phyloP scores from a whole-genome alignment of 2,888 invertebrate genomes.

The Eupeodes luniger region DNA sequence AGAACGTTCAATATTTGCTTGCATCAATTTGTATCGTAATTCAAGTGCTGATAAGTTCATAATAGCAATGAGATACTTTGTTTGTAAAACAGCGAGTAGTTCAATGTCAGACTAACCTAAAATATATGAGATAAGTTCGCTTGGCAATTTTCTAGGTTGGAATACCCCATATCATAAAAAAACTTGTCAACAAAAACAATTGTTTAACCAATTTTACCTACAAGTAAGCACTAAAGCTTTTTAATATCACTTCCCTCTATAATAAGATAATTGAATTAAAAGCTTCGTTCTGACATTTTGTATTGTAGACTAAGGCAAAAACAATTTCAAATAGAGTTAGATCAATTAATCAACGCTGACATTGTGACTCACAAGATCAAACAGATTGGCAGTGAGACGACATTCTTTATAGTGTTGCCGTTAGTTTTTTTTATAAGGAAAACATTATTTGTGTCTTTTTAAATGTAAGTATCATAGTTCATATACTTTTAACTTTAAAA shows the following conservation, averaged over 20 bases:
- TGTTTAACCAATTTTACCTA: too few species aligned
- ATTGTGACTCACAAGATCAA: conserved; percentile 75
- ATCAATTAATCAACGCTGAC: conserved; percentile 74
- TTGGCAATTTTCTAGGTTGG: too few species aligned
- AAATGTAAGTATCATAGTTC: too few species aligned
- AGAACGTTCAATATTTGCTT: not conserved
- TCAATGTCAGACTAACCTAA: not conserved
- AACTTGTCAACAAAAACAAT: too few species aligned
- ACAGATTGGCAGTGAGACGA: conserved; percentile 42
- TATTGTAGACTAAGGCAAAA: conserved; percentile 28
- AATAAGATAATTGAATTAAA: conserved; percentile 32
- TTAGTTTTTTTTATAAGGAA: not conserved
- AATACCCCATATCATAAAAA: too few species aligned
- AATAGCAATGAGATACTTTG: not conserved
- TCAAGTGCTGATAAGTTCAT: not conserved
- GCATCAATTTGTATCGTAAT: not conserved
- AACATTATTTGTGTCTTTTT: too few species aligned
- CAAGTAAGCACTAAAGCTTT: too few species aligned
- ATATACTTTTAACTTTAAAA: too few species aligned
- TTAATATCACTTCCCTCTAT: not conserved
- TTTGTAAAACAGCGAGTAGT: not conserved
- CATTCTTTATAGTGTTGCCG: conserved; percentile 9
- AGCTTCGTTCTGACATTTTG: conserved; percentile 39
- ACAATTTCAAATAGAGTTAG: conserved; percentile 18
- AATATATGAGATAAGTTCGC: too few species aligned